Percentiles rank a stretch among this genome's conserved stretches.
phyloP scores from a whole-genome alignment of 1,140 invertebrate species.

The Luehdorfia chinensis region DNA sequence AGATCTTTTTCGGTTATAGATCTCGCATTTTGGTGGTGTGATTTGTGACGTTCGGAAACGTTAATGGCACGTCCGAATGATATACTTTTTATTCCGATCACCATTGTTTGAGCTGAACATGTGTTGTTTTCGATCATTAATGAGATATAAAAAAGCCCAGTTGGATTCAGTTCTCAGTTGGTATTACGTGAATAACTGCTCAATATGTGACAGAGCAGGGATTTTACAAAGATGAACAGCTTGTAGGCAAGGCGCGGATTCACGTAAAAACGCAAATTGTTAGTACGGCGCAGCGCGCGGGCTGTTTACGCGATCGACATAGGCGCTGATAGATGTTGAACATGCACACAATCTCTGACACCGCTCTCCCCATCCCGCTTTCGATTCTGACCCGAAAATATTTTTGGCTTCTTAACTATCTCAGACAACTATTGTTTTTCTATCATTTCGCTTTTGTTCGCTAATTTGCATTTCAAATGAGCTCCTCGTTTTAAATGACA shows the following conservation, averaged over 20 bases:
- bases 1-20: slow-evolving; percentile 74
- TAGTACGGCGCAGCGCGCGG: slow-evolving; percentile 33
- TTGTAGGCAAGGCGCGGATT: slow-evolving; percentile 31
- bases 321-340: slow-evolving; percentile 58
- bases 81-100: slow-evolving; percentile 39
- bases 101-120: slow-evolving; percentile 23
- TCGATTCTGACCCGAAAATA: slow-evolving; percentile 31
- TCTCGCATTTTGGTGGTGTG: slow-evolving; percentile 74
- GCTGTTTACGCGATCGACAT: slow-evolving; percentile 64
- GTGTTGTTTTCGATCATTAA: slow-evolving; percentile 12
- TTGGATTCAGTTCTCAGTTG: not conserved
- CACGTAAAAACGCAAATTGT: slow-evolving; percentile 61
- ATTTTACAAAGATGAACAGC: too few relatives aligned
- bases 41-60: slow-evolving; percentile 75
- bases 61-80: slow-evolving; percentile 59
- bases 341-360: slow-evolving; percentile 62
- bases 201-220: too few relatives aligned
- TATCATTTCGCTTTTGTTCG: slow-evolving; percentile 11
- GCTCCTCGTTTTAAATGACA: slow-evolving; percentile 5
- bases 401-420: slow-evolving; percentile 24
- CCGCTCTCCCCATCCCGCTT: slow-evolving; percentile 33
- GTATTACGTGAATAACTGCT: too few relatives aligned
- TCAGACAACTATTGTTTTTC: slow-evolving; percentile 4
- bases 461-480: slow-evolving; percentile 11
- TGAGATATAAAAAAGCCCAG: too few relatives aligned